Base-by-base conservation (phyloP, 1,140 invertebrate species). In the Panulirus ornatus region DNA sequence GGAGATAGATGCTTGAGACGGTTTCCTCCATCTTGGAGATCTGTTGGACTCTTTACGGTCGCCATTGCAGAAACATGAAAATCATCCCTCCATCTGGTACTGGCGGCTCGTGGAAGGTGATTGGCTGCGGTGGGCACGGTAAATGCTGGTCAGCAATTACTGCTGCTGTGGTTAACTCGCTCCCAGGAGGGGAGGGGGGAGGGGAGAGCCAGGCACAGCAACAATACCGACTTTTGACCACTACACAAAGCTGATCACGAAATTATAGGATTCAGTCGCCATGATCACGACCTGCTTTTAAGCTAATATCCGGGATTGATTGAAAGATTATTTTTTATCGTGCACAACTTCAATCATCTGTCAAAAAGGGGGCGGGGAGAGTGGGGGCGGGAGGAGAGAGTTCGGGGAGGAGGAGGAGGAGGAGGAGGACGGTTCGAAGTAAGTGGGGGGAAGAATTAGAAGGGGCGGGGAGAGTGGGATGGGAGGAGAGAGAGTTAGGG, bases 271-370 rank as follows among this genome's bases (percentile, higher is more conserved):
- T 30, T 84, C 34, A 40, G 0, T 71, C 9, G n/a, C n/a, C 36
- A 40, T 87, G 78, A 87, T 66, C 44, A 78, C 51, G 78, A n/a
- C 38, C n/a, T 47, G 34, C 42, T 87, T 76, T 87, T 51, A 78
- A 63, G 11, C 58, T 78, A 78, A 78, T 87, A 58, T 78, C 84
- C 54, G 14, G 44, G 71, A 87, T 51, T 87, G 84, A 87, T 87
- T 87, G 84, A 87, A 87, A 76, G 84, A 78, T 87, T 87, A 58
- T 14, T 73, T 76, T 51, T 47, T 86, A 9, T 85, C 40, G 47
- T 87, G 71, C 47, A 27, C 70, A 36, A 27, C 73, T 76, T 87
- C 73, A 87, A 78, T 87, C 84, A 87, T 42, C 44, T 87, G 73
- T 87, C 84, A 87, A 38, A 87, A 63, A 54, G 73, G 44, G 71